Percentiles rank a stretch among this genome's conserved stretches.
phyloP scores from a whole-genome alignment of 2,113 vertebrate genomes.

The Aptenodytes patagonicus region DNA sequence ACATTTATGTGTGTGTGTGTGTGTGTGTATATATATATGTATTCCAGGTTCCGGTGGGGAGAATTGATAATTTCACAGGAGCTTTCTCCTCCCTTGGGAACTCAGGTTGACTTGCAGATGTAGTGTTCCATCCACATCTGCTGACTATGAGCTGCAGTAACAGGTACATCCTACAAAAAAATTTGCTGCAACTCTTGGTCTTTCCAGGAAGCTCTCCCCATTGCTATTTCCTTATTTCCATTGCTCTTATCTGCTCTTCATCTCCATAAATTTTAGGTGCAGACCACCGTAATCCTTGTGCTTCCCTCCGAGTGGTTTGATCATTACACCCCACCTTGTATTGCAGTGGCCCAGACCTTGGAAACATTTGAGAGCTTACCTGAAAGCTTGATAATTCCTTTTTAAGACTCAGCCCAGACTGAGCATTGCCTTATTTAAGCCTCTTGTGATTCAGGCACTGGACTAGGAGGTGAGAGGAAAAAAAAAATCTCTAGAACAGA shows the following conservation, averaged over 20 bases:
- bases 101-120: background rate
- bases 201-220: background rate
- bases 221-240: background rate
- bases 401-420: background rate
- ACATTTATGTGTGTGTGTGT: rapidly evolving
- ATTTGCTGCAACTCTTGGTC: background rate
- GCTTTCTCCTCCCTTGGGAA: background rate
- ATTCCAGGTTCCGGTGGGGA: background rate
- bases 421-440: background rate
- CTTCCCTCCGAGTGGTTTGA: background rate
- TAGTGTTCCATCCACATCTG: background rate
- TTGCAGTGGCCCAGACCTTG: no score
- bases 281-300: background rate
- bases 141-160: background rate
- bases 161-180: background rate
- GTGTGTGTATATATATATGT: rapidly evolving
- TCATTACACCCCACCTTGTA: background rate
- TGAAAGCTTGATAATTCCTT: background rate
- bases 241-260: background rate
- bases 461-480: rapidly evolving
- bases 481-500: background rate
- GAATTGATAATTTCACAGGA: background rate
- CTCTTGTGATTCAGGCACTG: background rate
- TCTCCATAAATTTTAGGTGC: background rate
- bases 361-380: background rate